These are phyloP conservation scores for Exocentrus adspersus DNA, from an alignment of 2,888 invertebrate genomes.

Conservation along the genomic window DNA sequence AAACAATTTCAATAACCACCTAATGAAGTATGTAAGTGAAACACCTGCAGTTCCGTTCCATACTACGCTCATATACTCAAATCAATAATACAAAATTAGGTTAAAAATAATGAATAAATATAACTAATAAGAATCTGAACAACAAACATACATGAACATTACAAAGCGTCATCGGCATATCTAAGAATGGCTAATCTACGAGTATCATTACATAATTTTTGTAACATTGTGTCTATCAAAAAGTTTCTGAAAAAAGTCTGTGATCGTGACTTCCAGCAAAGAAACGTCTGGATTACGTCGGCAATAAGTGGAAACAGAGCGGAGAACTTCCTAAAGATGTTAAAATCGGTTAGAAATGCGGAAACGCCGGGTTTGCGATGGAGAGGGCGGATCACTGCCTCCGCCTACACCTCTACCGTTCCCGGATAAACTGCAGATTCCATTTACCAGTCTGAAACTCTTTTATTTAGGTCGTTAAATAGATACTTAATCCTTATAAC, in stretches of 20 bases:
- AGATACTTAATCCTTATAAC: slow-evolving; percentile 56
- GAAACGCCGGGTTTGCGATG: slow-evolving; percentile 52
- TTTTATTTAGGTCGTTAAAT: slow-evolving; percentile 63
- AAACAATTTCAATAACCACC: too few species aligned
- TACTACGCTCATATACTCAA: too few species aligned
- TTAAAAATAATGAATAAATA: too few species aligned
- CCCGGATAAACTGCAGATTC: slow-evolving; percentile 60
- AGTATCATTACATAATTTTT: too few species aligned
- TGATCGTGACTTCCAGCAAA: slow-evolving; percentile 23
- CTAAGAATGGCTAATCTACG: too few species aligned
- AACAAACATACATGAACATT: too few species aligned
- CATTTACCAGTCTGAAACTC: slow-evolving; percentile 63
- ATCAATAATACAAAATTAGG: too few species aligned
- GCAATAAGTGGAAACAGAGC: slow-evolving; percentile 52
- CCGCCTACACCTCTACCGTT: slow-evolving; percentile 22
- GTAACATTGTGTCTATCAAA: too few species aligned
- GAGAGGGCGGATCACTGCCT: slow-evolving; percentile 51
- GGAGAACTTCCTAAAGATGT: slow-evolving; percentile 58
- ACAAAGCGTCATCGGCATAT: too few species aligned
- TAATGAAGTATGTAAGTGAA: too few species aligned
- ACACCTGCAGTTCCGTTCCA: too few species aligned
- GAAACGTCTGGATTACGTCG: slow-evolving; percentile 33
- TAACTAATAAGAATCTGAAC: too few species aligned
- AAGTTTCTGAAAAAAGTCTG: neutral
- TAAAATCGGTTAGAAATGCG: slow-evolving; percentile 57